A percentile compares a stretch with the other conserved stretches of the same genome.
These are phyloP conservation scores for Tetropium fuscum DNA, from an alignment of 2,888 invertebrate genomes.

Conservation along the genomic window DNA sequence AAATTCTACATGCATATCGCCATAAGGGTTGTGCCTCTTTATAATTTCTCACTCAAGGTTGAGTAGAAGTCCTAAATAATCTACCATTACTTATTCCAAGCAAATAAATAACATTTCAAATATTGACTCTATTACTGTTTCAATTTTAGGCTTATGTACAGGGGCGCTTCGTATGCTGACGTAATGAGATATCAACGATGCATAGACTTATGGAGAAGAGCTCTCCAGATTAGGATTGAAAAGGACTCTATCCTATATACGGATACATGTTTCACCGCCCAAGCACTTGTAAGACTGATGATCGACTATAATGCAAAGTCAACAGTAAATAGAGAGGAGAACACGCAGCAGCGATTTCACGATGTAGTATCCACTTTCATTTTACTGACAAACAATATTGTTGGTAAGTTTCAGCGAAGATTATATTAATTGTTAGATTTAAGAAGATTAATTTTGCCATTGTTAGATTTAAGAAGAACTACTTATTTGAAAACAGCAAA, in stretches of 20 bases:
- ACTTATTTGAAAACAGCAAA: no score
- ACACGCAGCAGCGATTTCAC: conserved; percentile 71
- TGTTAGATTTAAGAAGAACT: no score
- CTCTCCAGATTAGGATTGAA: conserved; percentile 82
- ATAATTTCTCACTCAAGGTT: no score
- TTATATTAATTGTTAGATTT: not conserved
- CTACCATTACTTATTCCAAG: no score
- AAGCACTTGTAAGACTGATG: conserved; percentile 87
- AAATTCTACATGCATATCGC: no score
- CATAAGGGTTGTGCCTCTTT: no score
- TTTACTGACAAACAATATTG: conserved; percentile 75
- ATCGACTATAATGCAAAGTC: conserved; percentile 77
- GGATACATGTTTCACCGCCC: conserved; percentile 89
- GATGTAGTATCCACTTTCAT: conserved; percentile 80
- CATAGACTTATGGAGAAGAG: conserved; percentile 88
- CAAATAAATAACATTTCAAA: no score
- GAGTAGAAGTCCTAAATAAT: no score
- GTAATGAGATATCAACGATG: conserved; percentile 83
- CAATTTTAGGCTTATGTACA: conserved; percentile 63
- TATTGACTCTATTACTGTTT: no score
- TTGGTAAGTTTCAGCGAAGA: conserved; percentile 52
- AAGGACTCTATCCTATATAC: conserved; percentile 81
- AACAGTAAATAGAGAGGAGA: conserved; percentile 67
- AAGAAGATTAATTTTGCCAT: no score
- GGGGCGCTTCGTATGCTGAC: conserved; percentile 81